Conservation (phyloP, 2,113 vertebrate species). For the Heterotis niloticus region DNA sequence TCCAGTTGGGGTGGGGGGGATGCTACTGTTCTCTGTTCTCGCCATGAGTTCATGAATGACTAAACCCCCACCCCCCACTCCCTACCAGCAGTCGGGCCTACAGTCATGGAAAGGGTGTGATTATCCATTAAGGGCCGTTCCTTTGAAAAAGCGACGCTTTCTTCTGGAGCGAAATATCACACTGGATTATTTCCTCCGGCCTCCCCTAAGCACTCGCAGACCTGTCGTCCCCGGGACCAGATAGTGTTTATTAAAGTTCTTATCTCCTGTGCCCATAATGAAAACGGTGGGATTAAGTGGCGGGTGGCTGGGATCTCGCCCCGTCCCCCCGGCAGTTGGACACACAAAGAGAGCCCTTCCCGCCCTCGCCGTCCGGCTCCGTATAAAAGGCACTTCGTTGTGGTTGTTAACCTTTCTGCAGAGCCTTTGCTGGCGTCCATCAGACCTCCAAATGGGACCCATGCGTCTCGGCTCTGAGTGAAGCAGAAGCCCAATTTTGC, state of each 20-base stretch:
- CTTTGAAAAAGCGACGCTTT: constrained; percentile 43
- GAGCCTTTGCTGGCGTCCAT: not conserved
- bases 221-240: constrained; percentile 52
- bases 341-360: constrained; percentile 3
- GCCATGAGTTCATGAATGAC: not conserved
- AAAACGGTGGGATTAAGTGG: constrained; percentile 49
- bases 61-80: constrained; percentile 32
- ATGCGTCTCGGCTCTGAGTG: not conserved
- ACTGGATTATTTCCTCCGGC: constrained; percentile 63
- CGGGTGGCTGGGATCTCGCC: constrained; percentile 34
- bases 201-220: constrained; percentile 44
- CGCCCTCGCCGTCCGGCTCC: not conserved
- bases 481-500: not conserved
- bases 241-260: constrained; percentile 89
- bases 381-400: not conserved
- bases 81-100: constrained; percentile 19
- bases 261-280: constrained; percentile 74
- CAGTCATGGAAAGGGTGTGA: constrained; percentile 39
- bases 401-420: constrained; percentile 6
- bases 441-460: not conserved
- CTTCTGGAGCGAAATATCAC: constrained; percentile 59
- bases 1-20: not conserved
- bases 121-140: constrained; percentile 23
- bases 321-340: constrained; percentile 18
- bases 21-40: constrained; percentile 25